phyloP scores from a whole-genome alignment of 2,888 invertebrate species.

The Busseola fusca region DNA sequence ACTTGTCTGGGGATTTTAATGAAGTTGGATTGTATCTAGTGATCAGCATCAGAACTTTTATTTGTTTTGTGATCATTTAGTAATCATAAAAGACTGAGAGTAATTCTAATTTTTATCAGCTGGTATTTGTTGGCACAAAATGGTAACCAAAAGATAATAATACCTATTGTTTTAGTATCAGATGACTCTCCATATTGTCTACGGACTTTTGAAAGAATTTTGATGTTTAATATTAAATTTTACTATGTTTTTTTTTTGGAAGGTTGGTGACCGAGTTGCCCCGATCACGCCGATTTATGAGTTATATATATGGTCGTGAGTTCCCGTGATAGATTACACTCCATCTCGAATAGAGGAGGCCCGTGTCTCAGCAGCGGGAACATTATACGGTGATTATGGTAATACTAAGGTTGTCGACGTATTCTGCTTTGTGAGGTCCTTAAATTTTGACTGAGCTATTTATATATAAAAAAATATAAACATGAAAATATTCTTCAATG shows the following conservation, averaged over 20 bases:
- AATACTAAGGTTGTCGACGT: background rate
- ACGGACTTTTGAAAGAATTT: background rate
- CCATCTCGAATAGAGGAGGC: too few species aligned
- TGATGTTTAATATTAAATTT: background rate
- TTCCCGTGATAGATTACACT: too few species aligned
- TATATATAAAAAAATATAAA: background rate
- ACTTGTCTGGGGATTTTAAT: background rate
- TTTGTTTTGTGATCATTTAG: background rate
- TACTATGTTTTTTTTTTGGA: too few species aligned
- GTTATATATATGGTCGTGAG: too few species aligned
- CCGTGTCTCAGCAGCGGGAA: too few species aligned
- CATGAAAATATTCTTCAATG: background rate
- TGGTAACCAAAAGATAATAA: slow-evolving; percentile 1
- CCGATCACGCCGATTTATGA: too few species aligned
- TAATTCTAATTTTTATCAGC: background rate
- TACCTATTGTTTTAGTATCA: slow-evolving; percentile 11
- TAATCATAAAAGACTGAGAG: background rate
- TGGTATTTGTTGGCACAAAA: background rate
- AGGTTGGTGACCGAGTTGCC: too few species aligned
- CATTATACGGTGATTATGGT: too few species aligned
- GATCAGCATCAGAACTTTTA: too few species aligned
- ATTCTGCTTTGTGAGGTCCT: background rate
- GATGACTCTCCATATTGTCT: background rate
- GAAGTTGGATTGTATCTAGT: background rate
- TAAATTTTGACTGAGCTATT: background rate